A percentile compares a stretch with the other conserved stretches of the same genome.
Evolutionary conservation across 1,140 invertebrate genomes (phyloP).

Genomic region (Papilio xuthus): DNA sequence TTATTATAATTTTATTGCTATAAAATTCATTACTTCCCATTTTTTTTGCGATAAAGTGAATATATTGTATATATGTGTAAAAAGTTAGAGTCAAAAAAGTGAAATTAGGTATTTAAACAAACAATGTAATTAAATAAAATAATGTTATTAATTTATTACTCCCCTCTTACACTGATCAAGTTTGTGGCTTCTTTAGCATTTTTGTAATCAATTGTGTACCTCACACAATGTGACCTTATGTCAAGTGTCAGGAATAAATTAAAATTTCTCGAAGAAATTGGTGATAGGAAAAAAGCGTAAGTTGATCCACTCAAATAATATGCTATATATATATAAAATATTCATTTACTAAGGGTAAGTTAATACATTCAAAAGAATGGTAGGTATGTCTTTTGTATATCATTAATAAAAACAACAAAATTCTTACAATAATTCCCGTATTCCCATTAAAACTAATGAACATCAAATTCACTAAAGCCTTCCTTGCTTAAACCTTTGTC

Average conservation of each 20-base stretch:
- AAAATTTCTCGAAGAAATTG: no score
- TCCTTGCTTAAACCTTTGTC: constrained; percentile 86
- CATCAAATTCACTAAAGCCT: constrained; percentile 75
- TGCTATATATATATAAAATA: background rate
- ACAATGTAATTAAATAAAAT: background rate
- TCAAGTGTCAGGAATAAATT: background rate
- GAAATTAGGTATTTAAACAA: constrained; percentile 4
- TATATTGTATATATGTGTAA: background rate
- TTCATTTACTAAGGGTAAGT: background rate
- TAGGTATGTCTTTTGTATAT: constrained; percentile 6
- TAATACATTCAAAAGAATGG: constrained; percentile 22
- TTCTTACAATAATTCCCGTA: constrained; percentile 31
- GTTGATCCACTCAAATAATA: background rate
- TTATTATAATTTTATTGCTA: background rate
- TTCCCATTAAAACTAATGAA: constrained; percentile 13
- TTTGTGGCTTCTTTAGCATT: background rate
- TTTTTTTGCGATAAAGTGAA: background rate
- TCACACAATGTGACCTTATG: background rate
- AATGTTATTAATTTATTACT: background rate
- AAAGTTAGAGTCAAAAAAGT: background rate
- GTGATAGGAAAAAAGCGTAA: no score
- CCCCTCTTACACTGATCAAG: background rate
- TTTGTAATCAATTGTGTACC: no score
- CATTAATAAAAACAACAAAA: constrained; percentile 29
- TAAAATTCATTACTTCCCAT: background rate